These are phyloP conservation scores for Peromyscus leucopus DNA, from an alignment of 2,113 vertebrate species.

Conservation along the genomic window DNA sequence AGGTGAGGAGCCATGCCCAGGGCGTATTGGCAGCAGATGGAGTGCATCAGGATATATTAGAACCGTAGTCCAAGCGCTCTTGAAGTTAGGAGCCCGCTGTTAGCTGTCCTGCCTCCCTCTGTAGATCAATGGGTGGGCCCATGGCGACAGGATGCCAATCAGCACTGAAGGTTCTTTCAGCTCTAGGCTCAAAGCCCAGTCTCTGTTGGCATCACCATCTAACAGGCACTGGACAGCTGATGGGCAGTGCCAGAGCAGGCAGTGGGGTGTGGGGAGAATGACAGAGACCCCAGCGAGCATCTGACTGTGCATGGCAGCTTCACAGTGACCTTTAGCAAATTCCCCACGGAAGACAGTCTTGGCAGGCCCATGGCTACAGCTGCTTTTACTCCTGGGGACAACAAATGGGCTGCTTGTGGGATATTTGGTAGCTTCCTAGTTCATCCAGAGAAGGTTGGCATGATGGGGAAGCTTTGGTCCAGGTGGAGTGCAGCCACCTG, in stretches of 20 bases:
- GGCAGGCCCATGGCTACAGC: conserved; percentile 42
- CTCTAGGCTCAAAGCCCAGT: conserved; percentile 58
- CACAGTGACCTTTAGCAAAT: background rate
- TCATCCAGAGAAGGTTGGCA: background rate
- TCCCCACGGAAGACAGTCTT: conserved; percentile 3
- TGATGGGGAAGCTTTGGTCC: background rate
- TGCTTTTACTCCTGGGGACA: background rate
- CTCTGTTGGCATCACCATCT: background rate
- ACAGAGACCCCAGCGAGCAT: background rate
- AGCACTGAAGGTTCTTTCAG: background rate
- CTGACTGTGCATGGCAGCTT: background rate
- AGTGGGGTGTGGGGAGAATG: background rate
- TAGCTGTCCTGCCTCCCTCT: conserved; percentile 46
- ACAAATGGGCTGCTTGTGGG: background rate
- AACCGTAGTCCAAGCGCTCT: conserved; percentile 62
- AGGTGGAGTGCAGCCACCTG: background rate
- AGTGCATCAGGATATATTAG: conserved; percentile 65
- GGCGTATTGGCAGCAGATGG: conserved; percentile 64
- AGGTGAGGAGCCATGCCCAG: conserved; percentile 62
- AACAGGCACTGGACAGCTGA: background rate
- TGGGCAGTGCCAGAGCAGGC: background rate
- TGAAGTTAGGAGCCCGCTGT: conserved; percentile 68
- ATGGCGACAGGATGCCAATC: conserved; percentile 54
- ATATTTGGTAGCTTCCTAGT: background rate
- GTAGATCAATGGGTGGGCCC: conserved; percentile 48